These are phyloP conservation scores for Hiodon tergisus DNA, from an alignment of 2,113 vertebrate genomes.

Conservation along the genomic window DNA sequence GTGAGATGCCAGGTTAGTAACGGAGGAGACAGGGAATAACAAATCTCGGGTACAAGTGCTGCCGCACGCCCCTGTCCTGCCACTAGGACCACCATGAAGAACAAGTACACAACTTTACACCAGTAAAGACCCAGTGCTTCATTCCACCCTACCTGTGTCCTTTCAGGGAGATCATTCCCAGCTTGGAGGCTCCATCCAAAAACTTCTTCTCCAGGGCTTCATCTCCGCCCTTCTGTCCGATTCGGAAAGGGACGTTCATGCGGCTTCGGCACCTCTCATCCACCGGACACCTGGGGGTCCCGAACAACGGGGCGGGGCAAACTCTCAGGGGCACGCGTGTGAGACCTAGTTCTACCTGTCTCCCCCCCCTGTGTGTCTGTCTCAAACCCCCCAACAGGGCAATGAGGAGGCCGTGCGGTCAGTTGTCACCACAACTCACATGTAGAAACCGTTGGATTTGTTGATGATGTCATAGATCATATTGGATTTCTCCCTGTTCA, in stretches of 20 bases:
- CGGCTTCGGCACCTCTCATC: constrained; percentile 71
- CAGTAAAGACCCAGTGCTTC: not conserved
- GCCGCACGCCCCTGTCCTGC: too few relatives aligned
- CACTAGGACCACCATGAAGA: too few relatives aligned
- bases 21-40: too few relatives aligned
- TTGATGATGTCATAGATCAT: constrained; percentile 85
- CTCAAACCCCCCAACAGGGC: not conserved
- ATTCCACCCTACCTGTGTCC: constrained; percentile 73
- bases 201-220: constrained; percentile 80
- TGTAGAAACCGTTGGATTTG: constrained; percentile 81
- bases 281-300: constrained; percentile 68
- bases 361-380: too few relatives aligned
- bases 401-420: not conserved
- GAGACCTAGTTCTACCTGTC: too few relatives aligned
- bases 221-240: constrained; percentile 75
- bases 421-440: constrained; percentile 61
- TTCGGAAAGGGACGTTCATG: constrained; percentile 86
- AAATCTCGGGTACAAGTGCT: too few relatives aligned
- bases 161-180: constrained; percentile 88
- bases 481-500: constrained; percentile 76
- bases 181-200: constrained; percentile 77
- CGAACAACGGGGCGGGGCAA: not conserved
- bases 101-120: too few relatives aligned
- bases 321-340: too few relatives aligned
- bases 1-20: too few relatives aligned